Conservation (phyloP, 2,888 invertebrate species). For the Drosophila testacea region DNA sequence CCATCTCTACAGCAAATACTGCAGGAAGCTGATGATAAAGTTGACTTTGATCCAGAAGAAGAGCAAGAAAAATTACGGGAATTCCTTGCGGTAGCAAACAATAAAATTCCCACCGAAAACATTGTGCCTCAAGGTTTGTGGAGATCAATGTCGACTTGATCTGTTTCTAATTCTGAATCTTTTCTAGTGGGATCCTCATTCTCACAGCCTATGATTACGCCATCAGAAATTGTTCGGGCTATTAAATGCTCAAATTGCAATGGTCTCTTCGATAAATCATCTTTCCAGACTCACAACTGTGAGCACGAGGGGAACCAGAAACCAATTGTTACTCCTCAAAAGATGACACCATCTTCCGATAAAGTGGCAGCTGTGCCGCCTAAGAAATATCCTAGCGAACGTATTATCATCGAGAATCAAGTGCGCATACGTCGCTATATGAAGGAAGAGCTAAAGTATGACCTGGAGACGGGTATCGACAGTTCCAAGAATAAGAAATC, state of each 20-base stretch:
- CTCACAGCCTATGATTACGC: constrained; percentile 4
- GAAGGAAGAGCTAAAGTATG: constrained; percentile 83
- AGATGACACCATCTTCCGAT: not conserved
- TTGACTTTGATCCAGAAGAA: constrained; percentile 67
- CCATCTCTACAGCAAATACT: constrained; percentile 58
- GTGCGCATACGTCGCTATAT: constrained; percentile 83
- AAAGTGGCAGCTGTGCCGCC: constrained; percentile 4
- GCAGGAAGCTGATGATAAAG: constrained; percentile 42
- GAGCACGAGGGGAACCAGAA: constrained; percentile 70
- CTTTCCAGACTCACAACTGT: constrained; percentile 79
- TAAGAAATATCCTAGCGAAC: constrained; percentile 61
- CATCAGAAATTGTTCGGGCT: constrained; percentile 43
- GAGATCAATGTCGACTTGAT: too few relatives aligned
- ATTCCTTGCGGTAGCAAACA: constrained; percentile 65
- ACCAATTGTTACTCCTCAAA: constrained; percentile 24
- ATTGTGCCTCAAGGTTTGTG: constrained; percentile 5
- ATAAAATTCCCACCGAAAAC: constrained; percentile 18
- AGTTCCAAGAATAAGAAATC: constrained; percentile 50
- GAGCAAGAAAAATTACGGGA: constrained; percentile 75
- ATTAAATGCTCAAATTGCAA: constrained; percentile 81
- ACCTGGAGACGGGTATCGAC: constrained; percentile 63
- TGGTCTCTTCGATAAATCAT: constrained; percentile 66
- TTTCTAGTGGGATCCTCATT: not conserved
- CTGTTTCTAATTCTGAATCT: not conserved
- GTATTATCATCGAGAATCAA: constrained; percentile 83